phyloP scores from a whole-genome alignment of 1,140 invertebrate species.

The Saxidomus purpurata region DNA sequence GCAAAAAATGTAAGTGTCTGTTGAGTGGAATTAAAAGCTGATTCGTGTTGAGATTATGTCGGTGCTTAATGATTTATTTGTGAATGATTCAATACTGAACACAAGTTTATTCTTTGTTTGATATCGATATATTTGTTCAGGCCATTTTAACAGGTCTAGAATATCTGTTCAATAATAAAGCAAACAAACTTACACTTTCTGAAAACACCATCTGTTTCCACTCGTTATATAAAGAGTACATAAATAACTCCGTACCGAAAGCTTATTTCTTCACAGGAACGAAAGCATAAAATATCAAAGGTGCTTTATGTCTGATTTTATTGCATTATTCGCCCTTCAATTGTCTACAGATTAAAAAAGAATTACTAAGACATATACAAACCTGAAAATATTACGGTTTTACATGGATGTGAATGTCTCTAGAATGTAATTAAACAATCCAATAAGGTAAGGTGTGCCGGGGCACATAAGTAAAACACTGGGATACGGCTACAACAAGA shows the following conservation, averaged over 20 bases:
- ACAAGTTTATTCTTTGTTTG: neutral
- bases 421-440: too few relatives aligned
- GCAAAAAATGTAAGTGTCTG: too few relatives aligned
- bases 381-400: too few relatives aligned
- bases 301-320: neutral
- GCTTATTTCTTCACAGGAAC: neutral
- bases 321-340: too few relatives aligned
- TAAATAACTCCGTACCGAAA: neutral
- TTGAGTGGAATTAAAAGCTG: neutral
- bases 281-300: neutral
- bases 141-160: neutral
- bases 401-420: too few relatives aligned
- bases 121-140: slow-evolving; percentile 8
- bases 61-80: neutral
- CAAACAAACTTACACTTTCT: slow-evolving; percentile 8
- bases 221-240: neutral
- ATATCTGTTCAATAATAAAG: neutral
- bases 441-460: too few relatives aligned
- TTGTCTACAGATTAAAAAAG: too few relatives aligned
- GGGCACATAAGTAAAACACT: too few relatives aligned
- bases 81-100: neutral
- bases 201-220: slow-evolving; percentile 26
- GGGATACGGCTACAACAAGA: too few relatives aligned
- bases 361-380: too few relatives aligned
- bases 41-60: neutral